These are phyloP conservation scores for Lithophane semibrunnea DNA, from an alignment of 2,888 invertebrate genomes.

Conservation along the genomic window DNA sequence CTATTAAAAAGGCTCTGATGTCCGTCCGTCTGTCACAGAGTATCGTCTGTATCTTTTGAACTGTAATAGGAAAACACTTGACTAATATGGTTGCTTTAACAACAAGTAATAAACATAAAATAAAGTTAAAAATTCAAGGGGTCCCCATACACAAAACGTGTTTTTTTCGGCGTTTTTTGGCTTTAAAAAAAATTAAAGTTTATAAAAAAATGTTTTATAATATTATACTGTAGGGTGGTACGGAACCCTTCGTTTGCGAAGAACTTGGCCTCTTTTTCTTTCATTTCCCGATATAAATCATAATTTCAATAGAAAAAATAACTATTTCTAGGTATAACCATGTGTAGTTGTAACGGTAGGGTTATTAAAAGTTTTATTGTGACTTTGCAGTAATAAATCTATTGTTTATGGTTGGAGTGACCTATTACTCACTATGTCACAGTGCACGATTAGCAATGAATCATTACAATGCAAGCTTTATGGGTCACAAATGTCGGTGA, in stretches of 20 bases:
- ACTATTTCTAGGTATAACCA: constrained; percentile 14
- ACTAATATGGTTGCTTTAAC: background rate
- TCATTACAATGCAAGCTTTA: constrained; percentile 43
- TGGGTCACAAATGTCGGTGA: constrained; percentile 41
- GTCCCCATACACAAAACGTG: no score
- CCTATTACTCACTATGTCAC: constrained; percentile 44
- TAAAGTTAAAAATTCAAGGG: background rate
- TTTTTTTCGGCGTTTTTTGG: background rate
- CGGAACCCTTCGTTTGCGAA: background rate
- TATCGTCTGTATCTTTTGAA: background rate
- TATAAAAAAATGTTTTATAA: background rate
- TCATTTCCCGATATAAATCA: constrained; percentile 16
- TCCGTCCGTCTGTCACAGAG: background rate
- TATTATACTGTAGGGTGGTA: no score
- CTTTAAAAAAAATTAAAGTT: background rate
- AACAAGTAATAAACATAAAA: background rate
- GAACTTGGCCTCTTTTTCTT: background rate
- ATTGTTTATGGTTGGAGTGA: constrained; percentile 41
- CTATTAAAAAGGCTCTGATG: background rate
- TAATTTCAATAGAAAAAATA: constrained; percentile 18
- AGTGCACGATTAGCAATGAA: constrained; percentile 43
- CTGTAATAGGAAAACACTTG: no score
- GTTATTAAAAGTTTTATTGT: constrained; percentile 53
- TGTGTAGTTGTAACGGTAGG: constrained; percentile 44
- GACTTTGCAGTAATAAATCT: constrained; percentile 30